Evolutionary conservation across 92 coral and sea anemone genomes (phyloP).

Genomic region (Chrysogorgia sp.): DNA sequence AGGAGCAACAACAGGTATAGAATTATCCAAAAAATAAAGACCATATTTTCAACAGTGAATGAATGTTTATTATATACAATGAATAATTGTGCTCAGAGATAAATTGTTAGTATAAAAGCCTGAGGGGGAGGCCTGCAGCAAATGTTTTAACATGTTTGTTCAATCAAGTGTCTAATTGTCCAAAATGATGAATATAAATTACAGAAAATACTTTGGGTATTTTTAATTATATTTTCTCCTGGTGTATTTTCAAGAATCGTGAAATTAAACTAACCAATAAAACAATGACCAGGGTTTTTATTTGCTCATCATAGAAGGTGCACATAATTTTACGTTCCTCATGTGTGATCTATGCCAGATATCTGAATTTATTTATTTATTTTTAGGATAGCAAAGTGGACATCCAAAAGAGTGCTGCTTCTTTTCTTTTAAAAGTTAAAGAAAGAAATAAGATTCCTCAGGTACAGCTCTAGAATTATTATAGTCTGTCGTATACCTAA

Average conservation of each 20-base stretch:
- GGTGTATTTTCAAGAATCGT: too few relatives aligned
- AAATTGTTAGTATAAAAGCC: too few relatives aligned
- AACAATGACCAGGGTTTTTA: too few relatives aligned
- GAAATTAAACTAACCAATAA: too few relatives aligned
- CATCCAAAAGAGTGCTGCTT: slow-evolving; percentile 28
- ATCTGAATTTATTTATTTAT: slow-evolving; percentile 1
- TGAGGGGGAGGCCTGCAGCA: too few relatives aligned
- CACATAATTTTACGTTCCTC: not conserved
- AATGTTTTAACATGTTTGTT: too few relatives aligned
- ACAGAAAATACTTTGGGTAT: too few relatives aligned
- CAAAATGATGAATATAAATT: too few relatives aligned
- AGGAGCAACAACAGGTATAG: slow-evolving; percentile 15
- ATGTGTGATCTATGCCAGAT: not conserved
- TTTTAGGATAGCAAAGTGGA: not conserved
- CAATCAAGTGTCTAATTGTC: too few relatives aligned
- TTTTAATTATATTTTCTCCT: too few relatives aligned
- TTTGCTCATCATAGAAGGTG: not conserved
- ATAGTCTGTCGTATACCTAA: not conserved
- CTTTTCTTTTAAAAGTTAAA: slow-evolving; percentile 11
- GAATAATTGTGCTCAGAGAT: not conserved
- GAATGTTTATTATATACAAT: too few relatives aligned
- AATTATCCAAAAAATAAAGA: not conserved
- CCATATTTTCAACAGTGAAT: not conserved
- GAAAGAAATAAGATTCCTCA: slow-evolving; percentile 43
- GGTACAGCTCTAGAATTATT: slow-evolving; percentile 7